These are phyloP conservation scores for Pollenia labialis DNA, from an alignment of 2,888 invertebrate genomes.

Conservation along the genomic window DNA sequence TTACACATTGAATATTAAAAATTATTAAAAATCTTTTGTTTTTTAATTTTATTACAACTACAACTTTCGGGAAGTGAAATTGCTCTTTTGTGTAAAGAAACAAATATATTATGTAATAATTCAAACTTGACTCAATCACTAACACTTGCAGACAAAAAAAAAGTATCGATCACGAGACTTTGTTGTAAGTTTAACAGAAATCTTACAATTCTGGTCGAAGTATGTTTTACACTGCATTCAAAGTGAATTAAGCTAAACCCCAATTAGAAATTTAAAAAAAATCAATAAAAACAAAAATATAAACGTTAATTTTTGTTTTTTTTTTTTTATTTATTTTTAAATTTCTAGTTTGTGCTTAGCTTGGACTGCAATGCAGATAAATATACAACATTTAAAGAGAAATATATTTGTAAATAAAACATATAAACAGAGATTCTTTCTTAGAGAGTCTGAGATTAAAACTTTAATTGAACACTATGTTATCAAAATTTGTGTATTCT, in stretches of 20 bases:
- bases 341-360: too few relatives aligned
- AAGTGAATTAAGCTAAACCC: conserved; percentile 35
- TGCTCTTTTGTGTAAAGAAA: conserved; percentile 50
- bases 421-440: conserved; percentile 56
- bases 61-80: conserved; percentile 67
- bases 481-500: conserved; percentile 23
- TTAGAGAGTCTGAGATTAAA: not conserved
- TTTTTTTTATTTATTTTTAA: too few relatives aligned
- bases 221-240: not conserved
- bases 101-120: conserved; percentile 1
- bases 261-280: conserved; percentile 49
- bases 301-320: too few relatives aligned
- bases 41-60: not conserved
- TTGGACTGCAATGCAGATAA: conserved; percentile 20
- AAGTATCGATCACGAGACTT: conserved; percentile 68
- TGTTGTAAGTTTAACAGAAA: conserved; percentile 38
- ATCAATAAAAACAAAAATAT: conserved; percentile 8
- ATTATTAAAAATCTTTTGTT: not conserved
- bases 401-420: conserved; percentile 42
- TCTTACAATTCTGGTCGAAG: not conserved
- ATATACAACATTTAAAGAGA: conserved; percentile 6
- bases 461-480: not conserved
- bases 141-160: conserved; percentile 6
- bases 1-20: conserved; percentile 32
- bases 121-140: conserved; percentile 38